phyloP scores from a whole-genome alignment of 2,888 invertebrate genomes.

The Torymus auratus region DNA sequence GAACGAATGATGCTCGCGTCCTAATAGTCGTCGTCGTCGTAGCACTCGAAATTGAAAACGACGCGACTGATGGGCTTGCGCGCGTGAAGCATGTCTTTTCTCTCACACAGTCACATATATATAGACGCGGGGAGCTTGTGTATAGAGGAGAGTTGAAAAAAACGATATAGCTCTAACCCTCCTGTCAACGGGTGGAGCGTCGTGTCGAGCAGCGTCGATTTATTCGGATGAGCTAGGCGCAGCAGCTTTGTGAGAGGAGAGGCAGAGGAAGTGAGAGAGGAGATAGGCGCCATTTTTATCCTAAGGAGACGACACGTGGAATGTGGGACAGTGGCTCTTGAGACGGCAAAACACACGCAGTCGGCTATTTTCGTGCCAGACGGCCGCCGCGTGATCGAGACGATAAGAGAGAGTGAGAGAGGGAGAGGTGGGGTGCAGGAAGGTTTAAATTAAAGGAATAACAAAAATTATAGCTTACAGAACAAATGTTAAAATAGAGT shows the following conservation, averaged over 20 bases:
- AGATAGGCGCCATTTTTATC: slow-evolving; percentile 42
- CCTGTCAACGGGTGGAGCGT: not conserved
- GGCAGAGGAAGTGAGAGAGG: too few species aligned
- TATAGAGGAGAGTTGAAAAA: too few species aligned
- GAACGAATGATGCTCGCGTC: too few species aligned
- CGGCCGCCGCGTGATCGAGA: slow-evolving; percentile 58
- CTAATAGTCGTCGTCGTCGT: too few species aligned
- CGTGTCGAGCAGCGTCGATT: not conserved
- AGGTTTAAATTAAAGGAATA: too few species aligned
- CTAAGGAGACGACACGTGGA: slow-evolving; percentile 46
- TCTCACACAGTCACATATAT: too few species aligned
- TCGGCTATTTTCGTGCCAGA: slow-evolving; percentile 57
- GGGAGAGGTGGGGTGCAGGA: slow-evolving; percentile 37
- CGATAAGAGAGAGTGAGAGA: slow-evolving; percentile 9
- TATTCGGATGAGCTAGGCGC: slow-evolving; percentile 17
- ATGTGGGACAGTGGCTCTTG: slow-evolving; percentile 44
- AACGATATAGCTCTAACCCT: too few species aligned
- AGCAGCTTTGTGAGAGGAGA: too few species aligned
- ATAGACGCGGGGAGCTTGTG: too few species aligned
- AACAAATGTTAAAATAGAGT: too few species aligned
- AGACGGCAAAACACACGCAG: slow-evolving; percentile 38
- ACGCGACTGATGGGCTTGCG: not conserved
- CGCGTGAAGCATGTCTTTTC: too few species aligned
- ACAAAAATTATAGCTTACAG: too few species aligned
- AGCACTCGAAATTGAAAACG: not conserved